phyloP scores from a whole-genome alignment of 1,140 invertebrate genomes.

The Brachionus koreanus region DNA sequence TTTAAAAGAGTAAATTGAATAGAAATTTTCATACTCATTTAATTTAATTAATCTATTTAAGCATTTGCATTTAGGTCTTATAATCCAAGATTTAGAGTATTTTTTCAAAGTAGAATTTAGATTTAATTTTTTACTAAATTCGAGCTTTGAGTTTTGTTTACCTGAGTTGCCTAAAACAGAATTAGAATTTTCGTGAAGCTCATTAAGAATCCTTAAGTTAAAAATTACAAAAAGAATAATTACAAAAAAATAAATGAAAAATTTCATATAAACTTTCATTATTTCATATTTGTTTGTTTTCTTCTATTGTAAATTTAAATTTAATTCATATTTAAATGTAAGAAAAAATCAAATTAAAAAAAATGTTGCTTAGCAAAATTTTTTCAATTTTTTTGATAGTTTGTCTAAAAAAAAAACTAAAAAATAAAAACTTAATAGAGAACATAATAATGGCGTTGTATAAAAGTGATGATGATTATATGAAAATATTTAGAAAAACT shows the following conservation, averaged over 20 bases:
- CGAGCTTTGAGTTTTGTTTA: background rate
- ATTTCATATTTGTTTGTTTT: background rate
- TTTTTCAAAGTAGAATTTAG: background rate
- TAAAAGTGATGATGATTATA: background rate
- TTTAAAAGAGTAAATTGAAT: background rate
- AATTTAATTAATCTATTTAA: background rate
- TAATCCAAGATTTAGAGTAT: background rate
- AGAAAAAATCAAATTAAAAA: background rate
- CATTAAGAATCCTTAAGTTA: background rate
- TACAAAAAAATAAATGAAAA: background rate
- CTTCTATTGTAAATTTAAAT: background rate
- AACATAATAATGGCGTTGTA: background rate
- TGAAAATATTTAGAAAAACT: background rate
- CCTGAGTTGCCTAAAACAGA: background rate
- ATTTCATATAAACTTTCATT: background rate
- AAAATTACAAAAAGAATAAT: background rate
- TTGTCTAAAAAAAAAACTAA: background rate
- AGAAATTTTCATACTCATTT: background rate
- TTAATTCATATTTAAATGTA: background rate
- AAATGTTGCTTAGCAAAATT: conserved; percentile 11
- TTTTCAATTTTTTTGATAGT: background rate
- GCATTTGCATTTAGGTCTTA: background rate
- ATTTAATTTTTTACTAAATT: background rate
- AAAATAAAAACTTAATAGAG: background rate
- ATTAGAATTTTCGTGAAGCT: background rate